Evolutionary conservation across 2,797 vertebrate species (phyloP).

Genomic region (Tympanoctomys barrerae): DNA sequence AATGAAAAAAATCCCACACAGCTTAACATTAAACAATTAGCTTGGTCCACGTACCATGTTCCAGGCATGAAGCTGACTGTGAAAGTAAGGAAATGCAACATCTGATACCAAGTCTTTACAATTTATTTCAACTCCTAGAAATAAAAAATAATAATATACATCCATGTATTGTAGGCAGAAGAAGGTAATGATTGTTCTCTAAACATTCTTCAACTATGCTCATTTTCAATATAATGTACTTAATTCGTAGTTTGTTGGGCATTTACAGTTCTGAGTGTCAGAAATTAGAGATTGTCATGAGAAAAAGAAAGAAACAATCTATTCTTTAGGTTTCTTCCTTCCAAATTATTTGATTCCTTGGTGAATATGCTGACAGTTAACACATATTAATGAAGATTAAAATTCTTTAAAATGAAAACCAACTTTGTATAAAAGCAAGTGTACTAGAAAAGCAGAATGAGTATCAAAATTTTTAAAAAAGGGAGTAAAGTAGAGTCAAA

Average conservation of each 20-base stretch:
- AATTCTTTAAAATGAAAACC: constrained; percentile 9
- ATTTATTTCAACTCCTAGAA: neutral
- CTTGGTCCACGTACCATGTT: neutral
- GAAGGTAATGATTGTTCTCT: neutral
- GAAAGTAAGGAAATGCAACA: neutral
- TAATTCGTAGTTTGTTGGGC: neutral
- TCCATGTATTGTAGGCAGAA: neutral
- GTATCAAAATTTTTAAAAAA: neutral
- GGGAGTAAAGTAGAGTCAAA: neutral
- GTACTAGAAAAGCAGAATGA: neutral
- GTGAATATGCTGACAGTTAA: neutral
- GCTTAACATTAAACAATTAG: neutral
- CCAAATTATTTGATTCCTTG: neutral
- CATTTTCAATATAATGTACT: neutral
- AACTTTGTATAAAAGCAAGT: neutral
- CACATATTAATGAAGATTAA: neutral
- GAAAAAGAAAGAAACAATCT: neutral
- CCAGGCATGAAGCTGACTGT: neutral
- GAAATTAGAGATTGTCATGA: neutral
- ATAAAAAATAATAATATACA: neutral
- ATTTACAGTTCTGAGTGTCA: neutral
- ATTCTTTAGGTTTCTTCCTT: neutral
- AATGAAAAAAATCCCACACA: neutral
- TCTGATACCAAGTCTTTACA: neutral
- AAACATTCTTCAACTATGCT: neutral